Evolutionary conservation across 2,797 vertebrate genomes (phyloP).

Genomic region (Tenualosa thibaudeaui): DNA sequence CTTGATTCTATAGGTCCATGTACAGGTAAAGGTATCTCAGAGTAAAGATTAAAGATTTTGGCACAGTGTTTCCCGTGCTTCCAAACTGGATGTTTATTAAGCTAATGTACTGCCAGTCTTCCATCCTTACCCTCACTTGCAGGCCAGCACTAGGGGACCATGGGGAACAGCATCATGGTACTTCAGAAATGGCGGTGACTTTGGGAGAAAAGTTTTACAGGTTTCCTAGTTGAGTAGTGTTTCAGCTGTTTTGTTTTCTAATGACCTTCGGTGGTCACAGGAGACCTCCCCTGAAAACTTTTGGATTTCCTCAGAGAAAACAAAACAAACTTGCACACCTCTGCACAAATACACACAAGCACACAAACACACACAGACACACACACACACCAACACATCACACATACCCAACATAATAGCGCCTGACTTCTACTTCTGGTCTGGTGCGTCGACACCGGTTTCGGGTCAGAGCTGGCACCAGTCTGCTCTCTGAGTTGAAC

Average conservation of each 20-base stretch:
- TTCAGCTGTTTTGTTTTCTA: conserved; percentile 27
- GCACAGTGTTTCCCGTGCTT: not conserved
- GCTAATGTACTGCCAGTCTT: too few species aligned
- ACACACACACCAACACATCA: not conserved
- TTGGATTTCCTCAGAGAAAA: conserved; percentile 39
- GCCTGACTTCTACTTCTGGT: not conserved
- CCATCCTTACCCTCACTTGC: too few species aligned
- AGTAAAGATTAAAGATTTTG: not conserved
- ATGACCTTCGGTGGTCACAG: conserved; percentile 41
- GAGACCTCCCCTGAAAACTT: conserved; percentile 49
- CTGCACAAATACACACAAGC: not conserved
- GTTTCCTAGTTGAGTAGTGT: not conserved
- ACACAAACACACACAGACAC: not conserved
- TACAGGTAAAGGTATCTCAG: not conserved
- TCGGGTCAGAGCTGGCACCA: not conserved
- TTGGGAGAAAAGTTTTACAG: not conserved
- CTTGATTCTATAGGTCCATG: too few species aligned
- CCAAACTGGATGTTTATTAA: not conserved
- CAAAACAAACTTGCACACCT: not conserved
- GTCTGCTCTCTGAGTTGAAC: not conserved
- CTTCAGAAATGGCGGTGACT: not conserved
- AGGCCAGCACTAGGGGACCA: not conserved
- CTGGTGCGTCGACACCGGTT: not conserved
- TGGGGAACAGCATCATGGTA: not conserved
- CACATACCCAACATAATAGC: not conserved